These are phyloP conservation scores for Mesitornis unicolor DNA, from an alignment of 2,113 vertebrate genomes.

Conservation along the genomic window DNA sequence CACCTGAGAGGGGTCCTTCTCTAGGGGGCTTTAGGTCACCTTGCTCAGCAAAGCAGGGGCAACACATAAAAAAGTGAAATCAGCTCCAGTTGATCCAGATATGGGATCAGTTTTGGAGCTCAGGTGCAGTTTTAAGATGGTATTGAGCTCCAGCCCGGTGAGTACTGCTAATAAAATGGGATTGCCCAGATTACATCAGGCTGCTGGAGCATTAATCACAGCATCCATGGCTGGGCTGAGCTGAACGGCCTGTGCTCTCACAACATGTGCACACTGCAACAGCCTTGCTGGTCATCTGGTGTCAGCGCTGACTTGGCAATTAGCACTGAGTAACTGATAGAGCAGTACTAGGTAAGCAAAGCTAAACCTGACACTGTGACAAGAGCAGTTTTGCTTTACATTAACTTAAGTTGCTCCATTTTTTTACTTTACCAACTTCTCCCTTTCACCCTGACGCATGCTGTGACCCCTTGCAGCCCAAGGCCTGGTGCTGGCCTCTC, in stretches of 20 bases:
- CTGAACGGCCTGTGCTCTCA: neutral
- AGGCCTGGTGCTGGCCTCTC: accelerated
- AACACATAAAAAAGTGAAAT: neutral
- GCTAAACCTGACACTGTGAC: accelerated
- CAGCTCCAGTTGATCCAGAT: neutral
- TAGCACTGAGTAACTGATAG: neutral
- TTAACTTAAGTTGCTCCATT: neutral
- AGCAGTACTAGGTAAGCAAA: neutral
- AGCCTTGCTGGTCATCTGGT: neutral
- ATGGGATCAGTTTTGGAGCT: neutral
- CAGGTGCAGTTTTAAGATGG: neutral
- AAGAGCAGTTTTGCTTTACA: neutral
- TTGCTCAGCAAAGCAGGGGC: neutral
- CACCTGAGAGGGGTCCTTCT: neutral
- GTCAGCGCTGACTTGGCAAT: neutral
- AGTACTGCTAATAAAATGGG: neutral
- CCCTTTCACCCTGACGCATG: accelerated
- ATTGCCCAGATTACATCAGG: neutral
- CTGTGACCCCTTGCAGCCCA: accelerated
- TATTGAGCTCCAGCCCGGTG: accelerated
- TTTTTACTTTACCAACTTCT: neutral
- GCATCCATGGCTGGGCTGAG: accelerated
- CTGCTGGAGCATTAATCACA: neutral
- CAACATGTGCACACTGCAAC: accelerated
- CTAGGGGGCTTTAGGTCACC: neutral